A percentile compares a stretch with the other conserved stretches of the same genome.
These are phyloP conservation scores for Apamea monoglypha DNA, from an alignment of 2,888 invertebrate genomes.

Conservation along the genomic window DNA sequence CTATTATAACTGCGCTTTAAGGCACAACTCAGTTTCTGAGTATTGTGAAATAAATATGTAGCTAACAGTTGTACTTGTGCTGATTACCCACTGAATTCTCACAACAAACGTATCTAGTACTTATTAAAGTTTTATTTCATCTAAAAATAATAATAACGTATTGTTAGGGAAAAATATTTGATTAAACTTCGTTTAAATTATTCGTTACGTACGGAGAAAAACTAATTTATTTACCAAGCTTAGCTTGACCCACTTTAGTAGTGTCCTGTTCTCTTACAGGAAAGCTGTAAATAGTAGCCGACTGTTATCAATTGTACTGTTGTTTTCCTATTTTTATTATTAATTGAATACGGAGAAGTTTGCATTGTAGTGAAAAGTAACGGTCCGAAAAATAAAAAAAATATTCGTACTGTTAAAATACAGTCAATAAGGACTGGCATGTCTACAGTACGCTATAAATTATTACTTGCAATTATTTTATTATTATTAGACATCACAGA, in stretches of 20 bases:
- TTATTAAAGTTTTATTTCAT: constrained; percentile 1
- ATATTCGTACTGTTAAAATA: background rate
- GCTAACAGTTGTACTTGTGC: background rate
- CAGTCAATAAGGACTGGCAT: background rate
- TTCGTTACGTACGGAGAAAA: constrained; percentile 14
- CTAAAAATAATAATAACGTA: background rate
- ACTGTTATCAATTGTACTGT: constrained; percentile 3
- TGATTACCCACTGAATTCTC: constrained; percentile 17
- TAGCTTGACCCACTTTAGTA: constrained; percentile 41
- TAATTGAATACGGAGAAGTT: background rate
- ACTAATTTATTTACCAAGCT: background rate
- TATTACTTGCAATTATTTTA: background rate
- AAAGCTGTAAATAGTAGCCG: constrained; percentile 42
- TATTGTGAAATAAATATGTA: constrained; percentile 5
- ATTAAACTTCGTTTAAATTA: background rate
- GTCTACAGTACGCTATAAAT: constrained; percentile 6
- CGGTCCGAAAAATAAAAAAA: background rate
- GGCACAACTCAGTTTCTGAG: constrained; percentile 29
- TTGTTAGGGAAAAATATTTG: background rate
- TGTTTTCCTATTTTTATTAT: constrained; percentile 18
- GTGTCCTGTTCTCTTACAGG: constrained; percentile 52
- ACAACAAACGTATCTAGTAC: background rate
- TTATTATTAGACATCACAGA: constrained; percentile 15
- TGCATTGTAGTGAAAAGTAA: background rate
- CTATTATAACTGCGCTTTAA: constrained; percentile 36